phyloP scores from a whole-genome alignment of 30 jellyfish, hydroid and myxozoan species.

The Turritopsis rubra region DNA sequence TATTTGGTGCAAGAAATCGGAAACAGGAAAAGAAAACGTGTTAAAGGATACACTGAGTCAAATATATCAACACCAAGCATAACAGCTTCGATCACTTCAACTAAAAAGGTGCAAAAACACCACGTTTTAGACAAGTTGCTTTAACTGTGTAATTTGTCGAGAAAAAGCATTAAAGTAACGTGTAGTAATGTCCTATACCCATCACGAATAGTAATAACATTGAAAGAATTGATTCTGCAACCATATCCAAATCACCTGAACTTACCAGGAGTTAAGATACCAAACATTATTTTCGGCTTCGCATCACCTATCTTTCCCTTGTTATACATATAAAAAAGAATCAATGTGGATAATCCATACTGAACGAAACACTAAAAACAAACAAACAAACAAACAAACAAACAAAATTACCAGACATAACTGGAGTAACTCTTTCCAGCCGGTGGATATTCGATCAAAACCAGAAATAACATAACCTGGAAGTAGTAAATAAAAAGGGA shows the following conservation, averaged over 20 bases:
- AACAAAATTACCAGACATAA: conserved; percentile 26
- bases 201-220: conserved; percentile 36
- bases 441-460: conserved; percentile 32
- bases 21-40: neutral
- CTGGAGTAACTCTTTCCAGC: conserved; percentile 37
- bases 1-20: neutral
- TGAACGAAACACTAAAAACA: too few species aligned
- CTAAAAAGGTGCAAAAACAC: conserved; percentile 25
- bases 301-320: conserved; percentile 38
- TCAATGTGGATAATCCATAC: too few species aligned
- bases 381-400: neutral
- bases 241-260: neutral
- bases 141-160: too few species aligned
- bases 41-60: conserved; percentile 79
- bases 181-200: conserved; percentile 43
- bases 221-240: neutral
- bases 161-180: too few species aligned
- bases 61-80: conserved; percentile 59
- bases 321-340: too few species aligned
- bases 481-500: neutral
- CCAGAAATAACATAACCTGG: conserved; percentile 72
- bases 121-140: neutral
- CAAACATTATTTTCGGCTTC: conserved; percentile 56
- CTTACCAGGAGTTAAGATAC: conserved; percentile 68
- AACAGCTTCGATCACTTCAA: conserved; percentile 52